phyloP scores from a whole-genome alignment of 2,888 invertebrate species.

The Leptinotarsa haldemani region DNA sequence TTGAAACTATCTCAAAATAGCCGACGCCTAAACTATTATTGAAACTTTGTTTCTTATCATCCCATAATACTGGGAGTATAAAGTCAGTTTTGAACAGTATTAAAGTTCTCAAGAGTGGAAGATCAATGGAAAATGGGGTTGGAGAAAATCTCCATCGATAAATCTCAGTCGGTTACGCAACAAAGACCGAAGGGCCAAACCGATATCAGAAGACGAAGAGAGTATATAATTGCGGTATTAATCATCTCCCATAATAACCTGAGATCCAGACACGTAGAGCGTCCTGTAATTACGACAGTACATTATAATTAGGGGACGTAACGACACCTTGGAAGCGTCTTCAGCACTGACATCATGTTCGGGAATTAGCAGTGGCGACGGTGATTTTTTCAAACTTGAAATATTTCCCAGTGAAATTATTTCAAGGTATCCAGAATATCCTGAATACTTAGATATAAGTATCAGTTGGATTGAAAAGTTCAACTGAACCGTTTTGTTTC shows the following conservation, averaged over 20 bases:
- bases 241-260: conserved; percentile 53
- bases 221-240: conserved; percentile 53
- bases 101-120: conserved; percentile 50
- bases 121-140: conserved; percentile 55
- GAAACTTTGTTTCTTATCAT: conserved; percentile 53
- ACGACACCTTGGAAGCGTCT: conserved; percentile 34
- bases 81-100: conserved; percentile 57
- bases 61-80: conserved; percentile 48
- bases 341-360: conserved; percentile 39
- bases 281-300: conserved; percentile 52
- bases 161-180: conserved; percentile 46
- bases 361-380: conserved; percentile 34
- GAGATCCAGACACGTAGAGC: conserved; percentile 52
- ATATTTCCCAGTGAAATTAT: no score
- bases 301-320: conserved; percentile 51
- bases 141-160: conserved; percentile 49
- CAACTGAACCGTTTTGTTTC: no score
- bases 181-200: conserved; percentile 54
- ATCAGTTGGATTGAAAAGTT: no score
- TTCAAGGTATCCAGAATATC: no score
- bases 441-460: no score
- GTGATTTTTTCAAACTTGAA: background rate
- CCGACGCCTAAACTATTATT: conserved; percentile 50
- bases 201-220: conserved; percentile 50
- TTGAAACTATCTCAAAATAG: conserved; percentile 29